Conservation (phyloP, 2,113 vertebrate species). For the Syrmaticus mikado region DNA sequence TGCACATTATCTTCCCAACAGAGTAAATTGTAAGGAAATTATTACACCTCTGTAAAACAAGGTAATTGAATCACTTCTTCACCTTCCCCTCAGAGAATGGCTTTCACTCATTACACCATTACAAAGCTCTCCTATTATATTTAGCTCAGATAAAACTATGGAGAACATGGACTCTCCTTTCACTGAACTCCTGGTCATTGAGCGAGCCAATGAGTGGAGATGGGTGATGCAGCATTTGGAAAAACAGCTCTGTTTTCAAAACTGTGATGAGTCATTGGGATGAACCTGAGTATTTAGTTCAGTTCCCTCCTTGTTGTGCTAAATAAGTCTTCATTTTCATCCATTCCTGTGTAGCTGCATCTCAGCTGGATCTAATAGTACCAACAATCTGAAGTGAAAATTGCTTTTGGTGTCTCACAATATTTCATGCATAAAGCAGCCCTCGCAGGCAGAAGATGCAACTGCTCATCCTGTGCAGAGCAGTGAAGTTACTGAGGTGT, state of each 20-base stretch:
- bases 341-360: fast-evolving
- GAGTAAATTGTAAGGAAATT: not conserved
- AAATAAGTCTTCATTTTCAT: not conserved
- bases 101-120: not conserved
- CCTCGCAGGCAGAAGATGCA: not conserved
- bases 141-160: not conserved
- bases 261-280: fast-evolving
- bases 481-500: not conserved
- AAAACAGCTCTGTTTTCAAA: not conserved
- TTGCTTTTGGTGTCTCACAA: not conserved
- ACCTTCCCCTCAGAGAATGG: not conserved
- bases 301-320: not conserved
- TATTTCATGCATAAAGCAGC: slow-evolving; percentile 11
- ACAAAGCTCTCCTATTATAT: not conserved
- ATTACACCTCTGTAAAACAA: not conserved
- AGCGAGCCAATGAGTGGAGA: fast-evolving
- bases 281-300: not conserved
- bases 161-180: not conserved
- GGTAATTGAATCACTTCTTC: not conserved
- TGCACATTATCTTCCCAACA: not conserved
- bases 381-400: slow-evolving; percentile 38
- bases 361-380: slow-evolving; percentile 26
- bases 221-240: not conserved
- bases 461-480: not conserved
- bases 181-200: fast-evolving